phyloP scores from a whole-genome alignment of 1,140 invertebrate species.

The Trichonephila clavata region DNA sequence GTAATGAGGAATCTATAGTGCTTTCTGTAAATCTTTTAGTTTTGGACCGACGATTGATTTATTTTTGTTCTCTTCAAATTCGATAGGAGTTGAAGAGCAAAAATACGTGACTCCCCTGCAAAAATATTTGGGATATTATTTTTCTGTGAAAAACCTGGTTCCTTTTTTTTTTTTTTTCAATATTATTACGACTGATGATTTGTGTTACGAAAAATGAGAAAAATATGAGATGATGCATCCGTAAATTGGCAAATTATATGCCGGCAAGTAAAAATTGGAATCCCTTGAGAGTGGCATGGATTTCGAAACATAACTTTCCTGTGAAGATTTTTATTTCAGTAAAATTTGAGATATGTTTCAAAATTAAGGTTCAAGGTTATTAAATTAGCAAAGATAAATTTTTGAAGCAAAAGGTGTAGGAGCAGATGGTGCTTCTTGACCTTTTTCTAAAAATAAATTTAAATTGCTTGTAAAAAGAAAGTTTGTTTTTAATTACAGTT shows the following conservation, averaged over 20 bases:
- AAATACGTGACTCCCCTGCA: slow-evolving; percentile 44
- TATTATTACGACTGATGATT: neutral
- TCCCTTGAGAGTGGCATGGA: no score
- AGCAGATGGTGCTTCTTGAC: no score
- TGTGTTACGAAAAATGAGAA: neutral
- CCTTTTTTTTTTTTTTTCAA: neutral
- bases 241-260: neutral
- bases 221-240: neutral
- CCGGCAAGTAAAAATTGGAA: neutral
- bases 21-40: slow-evolving; percentile 47
- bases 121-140: neutral
- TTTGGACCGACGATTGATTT: slow-evolving; percentile 36
- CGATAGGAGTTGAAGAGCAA: slow-evolving; percentile 37
- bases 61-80: slow-evolving; percentile 40
- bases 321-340: no score
- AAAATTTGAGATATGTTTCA: no score
- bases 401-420: no score
- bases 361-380: no score
- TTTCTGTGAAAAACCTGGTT: neutral
- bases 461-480: no score
- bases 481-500: no score
- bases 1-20: slow-evolving; percentile 59
- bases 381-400: no score
- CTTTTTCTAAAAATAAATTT: no score
- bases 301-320: no score